Base-by-base conservation (phyloP, 2,888 invertebrate species). In the Drosophila recens region DNA sequence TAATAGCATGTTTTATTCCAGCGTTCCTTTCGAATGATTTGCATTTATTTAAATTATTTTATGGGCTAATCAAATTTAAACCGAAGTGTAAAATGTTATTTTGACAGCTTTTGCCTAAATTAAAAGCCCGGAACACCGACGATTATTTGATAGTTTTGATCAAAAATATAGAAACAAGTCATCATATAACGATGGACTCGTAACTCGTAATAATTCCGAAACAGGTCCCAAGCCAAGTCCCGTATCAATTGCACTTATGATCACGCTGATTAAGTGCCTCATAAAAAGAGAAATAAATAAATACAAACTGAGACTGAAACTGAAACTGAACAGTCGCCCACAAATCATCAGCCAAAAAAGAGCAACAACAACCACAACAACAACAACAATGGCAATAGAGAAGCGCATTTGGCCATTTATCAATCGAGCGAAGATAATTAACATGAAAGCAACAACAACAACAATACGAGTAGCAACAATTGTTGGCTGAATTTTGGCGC, bases 361-460 rank as follows among this genome's bases (percentile, higher is more conserved):
- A 49, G 17, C 17, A 40, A 8, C 27, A 34, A 20, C 38, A 42
- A 40, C 33, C 53, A 45, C 27, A 34, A 20, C 38, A 42, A 40
- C 33, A 58, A 17, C 30, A 72, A 13, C 43, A 61, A 45, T 42
- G 62, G 23, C 49, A 23, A 40, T 6, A 68, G 43, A 68, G 42
- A 36, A 42, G 61, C 62, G 43, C 69, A 54, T 49, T 79, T 43
- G 42, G 67, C 57, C 78, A 75, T 75, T 74, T 75, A 75, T 78
- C 75, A 78, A 79, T 63, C 73, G 79, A 74, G 79, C 62, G 79
- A 54, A 58, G 79, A 67, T 75, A 75, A 75, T 79, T 74, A 75
- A 64, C 75, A 74, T 79, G 59, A 67, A 23, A 65, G 17, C 48
- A 27, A 38, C 65, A 42, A 56, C 46, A 65, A 33, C 46, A 65